Evolutionary conservation across 2,113 vertebrate species (phyloP).

Genomic region (Corythornis madagascariensis): DNA sequence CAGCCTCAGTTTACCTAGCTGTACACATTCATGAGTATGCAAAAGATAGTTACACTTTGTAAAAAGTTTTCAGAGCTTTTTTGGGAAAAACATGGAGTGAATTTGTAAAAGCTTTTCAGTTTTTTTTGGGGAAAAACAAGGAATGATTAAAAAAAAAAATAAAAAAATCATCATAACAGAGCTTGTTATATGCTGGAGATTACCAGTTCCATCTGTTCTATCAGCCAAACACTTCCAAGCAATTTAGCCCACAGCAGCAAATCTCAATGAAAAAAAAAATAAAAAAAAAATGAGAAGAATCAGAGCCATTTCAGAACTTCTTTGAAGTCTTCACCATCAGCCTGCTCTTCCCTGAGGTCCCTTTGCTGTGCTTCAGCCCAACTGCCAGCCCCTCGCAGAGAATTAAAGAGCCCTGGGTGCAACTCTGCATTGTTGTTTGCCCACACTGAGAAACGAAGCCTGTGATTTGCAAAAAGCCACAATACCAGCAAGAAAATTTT

Average conservation of each 20-base stretch:
- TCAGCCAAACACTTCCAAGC: conserved; percentile 30
- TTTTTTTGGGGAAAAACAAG: neutral
- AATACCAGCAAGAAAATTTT: neutral
- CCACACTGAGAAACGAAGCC: neutral
- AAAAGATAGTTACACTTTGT: neutral
- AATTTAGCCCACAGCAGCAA: conserved; percentile 30
- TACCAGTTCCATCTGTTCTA: conserved; percentile 39
- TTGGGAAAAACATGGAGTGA: neutral
- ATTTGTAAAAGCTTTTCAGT: neutral
- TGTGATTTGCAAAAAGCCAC: neutral
- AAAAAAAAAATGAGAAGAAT: neutral
- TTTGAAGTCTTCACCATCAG: conserved; percentile 10
- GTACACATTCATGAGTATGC: accelerated
- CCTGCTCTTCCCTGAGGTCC: neutral
- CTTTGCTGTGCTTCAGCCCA: neutral
- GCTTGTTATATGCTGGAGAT: neutral
- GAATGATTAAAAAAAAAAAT: neutral
- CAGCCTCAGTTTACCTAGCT: neutral
- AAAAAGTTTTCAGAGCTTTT: neutral
- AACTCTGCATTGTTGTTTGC: neutral
- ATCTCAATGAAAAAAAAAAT: neutral
- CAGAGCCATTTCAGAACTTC: neutral
- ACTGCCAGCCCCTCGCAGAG: neutral
- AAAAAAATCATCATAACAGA: neutral
- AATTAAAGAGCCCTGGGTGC: neutral